Evolutionary conservation across 2,113 vertebrate species (phyloP), one percentile per base, ranked within the genome.

Genomic region (Amblyopsis rosae): DNA sequence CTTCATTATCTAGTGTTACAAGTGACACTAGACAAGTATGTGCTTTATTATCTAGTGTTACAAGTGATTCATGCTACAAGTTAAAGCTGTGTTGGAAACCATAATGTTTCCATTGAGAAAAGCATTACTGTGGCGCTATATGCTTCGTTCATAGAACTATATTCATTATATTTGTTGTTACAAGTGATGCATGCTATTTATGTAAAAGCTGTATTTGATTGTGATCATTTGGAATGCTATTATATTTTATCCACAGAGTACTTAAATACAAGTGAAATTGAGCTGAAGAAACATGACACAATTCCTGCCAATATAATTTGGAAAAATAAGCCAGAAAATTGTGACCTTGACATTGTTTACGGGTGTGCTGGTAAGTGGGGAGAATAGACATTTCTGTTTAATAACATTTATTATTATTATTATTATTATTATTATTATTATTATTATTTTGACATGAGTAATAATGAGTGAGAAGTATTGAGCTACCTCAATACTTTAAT

Each of bases 321-420:
- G 19, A 0, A 0, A 17, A 11, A 49, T 11, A 49, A 73, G 15
- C 73, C 70, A 35, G 0, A 19, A 3, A 6, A 0, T 12, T 15
- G 63, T 0, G 0, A n/a, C n/a, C 32, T 73, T 47, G 8, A 3
- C 0, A 3, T 76, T 17, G 3, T 13, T 19, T 87, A 81, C 75
- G 79, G 0, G 15, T 83, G 84, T 70, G 1, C 0, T 0, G 60
- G 88, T 91, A 66, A 87, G 83, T 59, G 1, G 49, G 35, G 2
- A 26, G 5, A 4, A 8, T 59, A 2, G 1, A 16, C n/a, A 0
- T 41, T 59, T 3, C 3, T 6, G 3, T 35, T 35, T 35, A 35
- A 6, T n/a, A n/a, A n/a, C n/a, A n/a, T n/a, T n/a, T 8, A 6
- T 16, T 3, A 17, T 16, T 55, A 4, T 0, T n/a, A n/a, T 4